Conservation (phyloP, 2,797 vertebrate species). For the Cossypha niveicapilla region DNA sequence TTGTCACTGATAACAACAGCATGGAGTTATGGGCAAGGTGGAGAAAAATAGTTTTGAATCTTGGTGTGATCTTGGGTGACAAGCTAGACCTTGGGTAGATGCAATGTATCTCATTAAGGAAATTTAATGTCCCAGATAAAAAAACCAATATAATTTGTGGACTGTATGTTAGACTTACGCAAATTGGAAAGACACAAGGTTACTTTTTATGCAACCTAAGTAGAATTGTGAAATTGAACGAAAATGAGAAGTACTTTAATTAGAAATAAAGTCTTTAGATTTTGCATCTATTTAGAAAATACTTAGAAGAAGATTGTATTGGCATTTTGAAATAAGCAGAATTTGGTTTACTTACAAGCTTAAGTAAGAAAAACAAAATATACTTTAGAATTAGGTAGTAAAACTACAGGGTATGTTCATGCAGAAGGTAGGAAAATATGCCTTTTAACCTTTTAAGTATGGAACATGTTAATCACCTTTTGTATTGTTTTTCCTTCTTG, state of each 20-base stretch:
- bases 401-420: background rate
- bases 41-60: slow-evolving; percentile 36
- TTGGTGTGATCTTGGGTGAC: slow-evolving; percentile 22
- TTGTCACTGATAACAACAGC: background rate
- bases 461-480: background rate
- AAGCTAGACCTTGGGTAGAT: slow-evolving; percentile 6
- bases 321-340: background rate
- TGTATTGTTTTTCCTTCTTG: background rate
- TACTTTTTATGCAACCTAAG: slow-evolving; percentile 16
- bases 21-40: background rate
- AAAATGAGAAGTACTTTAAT: background rate
- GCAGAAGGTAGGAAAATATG: background rate
- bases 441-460: background rate
- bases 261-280: background rate
- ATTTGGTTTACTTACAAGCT: background rate
- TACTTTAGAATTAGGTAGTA: background rate
- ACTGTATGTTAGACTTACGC: slow-evolving; percentile 2
- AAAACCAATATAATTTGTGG: slow-evolving; percentile 50
- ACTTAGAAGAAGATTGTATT: background rate
- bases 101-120: slow-evolving; percentile 39
- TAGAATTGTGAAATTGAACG: slow-evolving; percentile 23
- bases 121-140: slow-evolving; percentile 59
- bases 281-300: background rate
- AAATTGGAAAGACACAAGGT: background rate
- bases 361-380: background rate